These are phyloP conservation scores for Falcunculus frontatus DNA, from an alignment of 2,113 vertebrate genomes.

Conservation along the genomic window DNA sequence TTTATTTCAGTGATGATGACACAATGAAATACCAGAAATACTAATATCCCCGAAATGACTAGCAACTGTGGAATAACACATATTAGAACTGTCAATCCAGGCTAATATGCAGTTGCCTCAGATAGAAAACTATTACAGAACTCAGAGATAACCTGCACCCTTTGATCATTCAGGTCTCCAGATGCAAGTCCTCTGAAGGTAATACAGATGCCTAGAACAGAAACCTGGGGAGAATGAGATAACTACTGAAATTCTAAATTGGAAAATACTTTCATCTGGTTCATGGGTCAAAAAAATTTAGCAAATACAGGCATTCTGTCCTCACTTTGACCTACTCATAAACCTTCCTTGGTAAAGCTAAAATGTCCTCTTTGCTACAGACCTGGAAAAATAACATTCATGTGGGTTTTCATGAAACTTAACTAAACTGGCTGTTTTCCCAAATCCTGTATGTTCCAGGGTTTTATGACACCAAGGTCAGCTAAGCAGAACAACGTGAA, in stretches of 20 bases:
- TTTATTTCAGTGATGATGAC: background rate
- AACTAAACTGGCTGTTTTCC: background rate
- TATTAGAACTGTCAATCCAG: constrained; percentile 34
- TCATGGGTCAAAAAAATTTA: background rate
- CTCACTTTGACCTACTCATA: background rate
- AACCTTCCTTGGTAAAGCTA: background rate
- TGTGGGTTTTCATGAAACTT: background rate
- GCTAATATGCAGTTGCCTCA: background rate
- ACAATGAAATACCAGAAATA: constrained; percentile 15
- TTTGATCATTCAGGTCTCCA: background rate
- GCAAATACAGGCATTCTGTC: background rate
- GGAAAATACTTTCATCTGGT: background rate
- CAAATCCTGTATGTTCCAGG: background rate
- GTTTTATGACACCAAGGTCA: background rate
- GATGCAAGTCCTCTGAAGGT: background rate
- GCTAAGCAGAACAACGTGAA: background rate
- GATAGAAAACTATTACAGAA: background rate
- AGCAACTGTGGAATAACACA: background rate
- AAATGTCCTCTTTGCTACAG: background rate
- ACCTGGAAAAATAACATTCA: background rate
- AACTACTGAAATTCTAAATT: background rate
- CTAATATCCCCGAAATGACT: constrained; percentile 16
- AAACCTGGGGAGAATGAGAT: background rate
- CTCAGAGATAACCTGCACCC: background rate
- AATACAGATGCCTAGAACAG: background rate